A percentile compares a stretch with the other conserved stretches of the same genome.
phyloP scores from a whole-genome alignment of 2,797 vertebrate species.

The Schizopygopsis pylzovi region DNA sequence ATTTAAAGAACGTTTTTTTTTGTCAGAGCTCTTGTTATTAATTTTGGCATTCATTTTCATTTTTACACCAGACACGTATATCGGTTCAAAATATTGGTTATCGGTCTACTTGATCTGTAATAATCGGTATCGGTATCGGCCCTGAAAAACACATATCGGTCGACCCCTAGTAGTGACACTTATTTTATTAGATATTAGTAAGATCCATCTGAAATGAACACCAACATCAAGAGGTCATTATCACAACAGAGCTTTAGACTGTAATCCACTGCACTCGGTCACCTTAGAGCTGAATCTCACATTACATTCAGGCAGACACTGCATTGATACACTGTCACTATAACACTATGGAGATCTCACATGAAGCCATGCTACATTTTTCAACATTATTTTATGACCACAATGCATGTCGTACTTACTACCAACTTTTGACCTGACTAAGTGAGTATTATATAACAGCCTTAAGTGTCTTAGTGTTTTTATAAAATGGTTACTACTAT shows the following conservation, averaged over 20 bases:
- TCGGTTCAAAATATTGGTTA: no score
- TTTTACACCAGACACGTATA: no score
- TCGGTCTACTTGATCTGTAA: no score
- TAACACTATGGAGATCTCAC: not conserved
- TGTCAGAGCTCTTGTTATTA: no score
- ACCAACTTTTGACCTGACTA: not conserved
- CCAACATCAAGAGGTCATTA: constrained; percentile 32
- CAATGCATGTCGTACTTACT: not conserved
- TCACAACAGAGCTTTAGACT: constrained; percentile 42
- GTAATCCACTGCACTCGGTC: constrained; percentile 39
- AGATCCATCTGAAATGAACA: constrained; percentile 16
- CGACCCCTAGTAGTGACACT: constrained; percentile 11
- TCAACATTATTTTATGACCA: not conserved
- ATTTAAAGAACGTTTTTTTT: no score
- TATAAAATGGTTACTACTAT: not conserved
- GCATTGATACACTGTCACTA: constrained; percentile 9
- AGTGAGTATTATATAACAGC: not conserved
- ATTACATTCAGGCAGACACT: constrained; percentile 33
- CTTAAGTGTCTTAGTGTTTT: not conserved
- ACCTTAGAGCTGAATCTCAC: constrained; percentile 18
- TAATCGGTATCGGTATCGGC: no score
- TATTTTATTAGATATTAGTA: constrained; percentile 4
- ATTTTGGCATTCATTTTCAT: no score
- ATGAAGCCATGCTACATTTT: not conserved
- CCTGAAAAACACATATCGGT: no score